These are phyloP conservation scores for Acanthosepion pharaonis DNA, from an alignment of 2,888 invertebrate species.

Conservation along the genomic window DNA sequence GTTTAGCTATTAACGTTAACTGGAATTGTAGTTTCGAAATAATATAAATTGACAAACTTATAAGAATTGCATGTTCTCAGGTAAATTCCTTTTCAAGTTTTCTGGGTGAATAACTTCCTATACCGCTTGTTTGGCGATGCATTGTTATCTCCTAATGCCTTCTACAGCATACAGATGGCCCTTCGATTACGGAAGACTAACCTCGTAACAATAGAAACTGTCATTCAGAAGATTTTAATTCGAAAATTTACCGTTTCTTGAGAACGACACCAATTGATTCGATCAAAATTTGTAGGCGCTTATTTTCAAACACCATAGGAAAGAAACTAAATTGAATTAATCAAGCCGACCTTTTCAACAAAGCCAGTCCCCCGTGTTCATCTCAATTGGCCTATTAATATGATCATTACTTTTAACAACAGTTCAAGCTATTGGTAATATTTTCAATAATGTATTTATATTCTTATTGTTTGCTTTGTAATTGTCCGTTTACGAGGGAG, in stretches of 20 bases:
- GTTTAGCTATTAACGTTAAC: conserved; percentile 17
- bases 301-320: conserved; percentile 33
- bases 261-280: not conserved
- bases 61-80: not conserved
- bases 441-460: too few relatives aligned
- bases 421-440: not conserved
- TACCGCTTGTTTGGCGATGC: not conserved
- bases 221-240: conserved; percentile 4
- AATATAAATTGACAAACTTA: conserved; percentile 13
- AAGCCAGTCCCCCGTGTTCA: not conserved
- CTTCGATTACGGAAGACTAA: not conserved
- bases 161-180: not conserved
- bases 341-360: not conserved
- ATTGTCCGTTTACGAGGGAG: too few relatives aligned
- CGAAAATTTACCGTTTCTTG: conserved; percentile 33
- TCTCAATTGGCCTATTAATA: conserved; percentile 6
- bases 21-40: not conserved
- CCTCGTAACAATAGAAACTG: not conserved
- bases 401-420: not conserved
- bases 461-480: too few relatives aligned
- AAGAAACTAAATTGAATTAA: not conserved
- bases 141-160: not conserved
- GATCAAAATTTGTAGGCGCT: not conserved
- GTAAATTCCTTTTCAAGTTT: conserved; percentile 17
- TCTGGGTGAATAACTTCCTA: conserved; percentile 33